Evolutionary conservation across 2,113 vertebrate species (phyloP).

Genomic region (Tachysurus fulvidraco): DNA sequence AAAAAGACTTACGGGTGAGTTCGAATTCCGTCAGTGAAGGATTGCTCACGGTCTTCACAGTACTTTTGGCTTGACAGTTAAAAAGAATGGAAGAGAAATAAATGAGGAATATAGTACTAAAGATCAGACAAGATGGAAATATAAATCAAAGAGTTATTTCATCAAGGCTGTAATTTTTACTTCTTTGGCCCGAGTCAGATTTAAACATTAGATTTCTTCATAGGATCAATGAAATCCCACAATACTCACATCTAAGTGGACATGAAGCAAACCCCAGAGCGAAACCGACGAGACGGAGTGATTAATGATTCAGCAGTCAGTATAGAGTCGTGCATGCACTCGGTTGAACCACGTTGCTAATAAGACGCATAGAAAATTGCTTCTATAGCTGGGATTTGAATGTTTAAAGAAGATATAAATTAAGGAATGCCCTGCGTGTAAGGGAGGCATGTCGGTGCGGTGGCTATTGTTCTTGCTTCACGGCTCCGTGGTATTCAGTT

Average conservation of each 20-base stretch:
- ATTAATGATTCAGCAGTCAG: conserved; percentile 50
- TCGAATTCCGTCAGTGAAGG: conserved; percentile 88
- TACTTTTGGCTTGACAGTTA: conserved; percentile 85
- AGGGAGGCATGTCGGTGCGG: background rate
- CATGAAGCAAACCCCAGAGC: conserved; percentile 36
- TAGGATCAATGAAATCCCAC: conserved; percentile 48
- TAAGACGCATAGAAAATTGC: conserved; percentile 28
- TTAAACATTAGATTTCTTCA: conserved; percentile 40
- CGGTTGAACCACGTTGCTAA: conserved; percentile 18
- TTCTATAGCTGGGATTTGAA: conserved; percentile 17
- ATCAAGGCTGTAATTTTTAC: conserved; percentile 47
- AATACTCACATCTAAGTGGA: conserved; percentile 27
- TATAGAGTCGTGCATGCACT: conserved; percentile 34
- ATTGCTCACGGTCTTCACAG: conserved; percentile 93
- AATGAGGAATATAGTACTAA: conserved; percentile 48
- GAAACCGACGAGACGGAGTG: conserved; percentile 27
- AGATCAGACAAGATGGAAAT: conserved; percentile 46
- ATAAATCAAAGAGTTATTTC: conserved; percentile 56
- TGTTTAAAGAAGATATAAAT: conserved; percentile 25
- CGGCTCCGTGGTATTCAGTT: background rate
- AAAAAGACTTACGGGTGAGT: conserved; percentile 89
- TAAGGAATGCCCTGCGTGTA: background rate
- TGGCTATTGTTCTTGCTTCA: background rate
- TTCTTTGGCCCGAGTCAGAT: conserved; percentile 28
- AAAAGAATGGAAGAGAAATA: conserved; percentile 69